Base-by-base conservation (phyloP, 2,113 vertebrate genomes). In the Anthoscopus minutus region DNA sequence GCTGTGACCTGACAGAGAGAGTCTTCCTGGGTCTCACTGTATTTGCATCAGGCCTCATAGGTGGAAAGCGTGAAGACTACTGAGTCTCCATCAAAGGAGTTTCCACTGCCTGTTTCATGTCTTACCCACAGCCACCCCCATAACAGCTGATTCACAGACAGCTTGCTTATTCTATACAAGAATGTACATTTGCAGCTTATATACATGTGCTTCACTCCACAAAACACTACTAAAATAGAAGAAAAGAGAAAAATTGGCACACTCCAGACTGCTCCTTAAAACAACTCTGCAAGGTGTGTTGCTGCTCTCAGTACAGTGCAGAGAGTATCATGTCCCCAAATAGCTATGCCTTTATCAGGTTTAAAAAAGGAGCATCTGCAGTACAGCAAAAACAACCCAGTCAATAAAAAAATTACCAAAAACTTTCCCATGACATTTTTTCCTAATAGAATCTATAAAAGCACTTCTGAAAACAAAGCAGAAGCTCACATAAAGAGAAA, bases 141-240 rank as follows among this genome's bases (percentile, higher is more conserved):
- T 81, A 94, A 94, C 94, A 96, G 93, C 74, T 95, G 89, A 95
- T 89, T 92, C 92, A 95, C 42, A 90, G 82, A 60, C 89, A 93
- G 88, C 57, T 48, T 96, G 86, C 86, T 91, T 81, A 84, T 81
- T 93, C 94, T 79, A n/a, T 81, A 67, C 44, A 86, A 48, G 76
- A 92, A 89, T 86, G 94, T 76, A 90, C 88, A 85, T 76, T 93
- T 92, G 71, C 92, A 96, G 94, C 86, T 94, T 88, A 93, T 74
- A 93, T 65, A 64, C 86, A 77, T 83, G 57, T 30, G 7, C 61
- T 76, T 67, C 60, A 71, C 57, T 51, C 86, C 81, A 91, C 86
- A 95, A 94, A 86, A 84, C 67, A 84, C 42, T 64, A 94, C 89
- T 72, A 90, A 93, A 95, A 92, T 48, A 93, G 80, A 50, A 88